Base-by-base conservation (phyloP, 2,888 invertebrate species). In the Anarsia innoxiella region DNA sequence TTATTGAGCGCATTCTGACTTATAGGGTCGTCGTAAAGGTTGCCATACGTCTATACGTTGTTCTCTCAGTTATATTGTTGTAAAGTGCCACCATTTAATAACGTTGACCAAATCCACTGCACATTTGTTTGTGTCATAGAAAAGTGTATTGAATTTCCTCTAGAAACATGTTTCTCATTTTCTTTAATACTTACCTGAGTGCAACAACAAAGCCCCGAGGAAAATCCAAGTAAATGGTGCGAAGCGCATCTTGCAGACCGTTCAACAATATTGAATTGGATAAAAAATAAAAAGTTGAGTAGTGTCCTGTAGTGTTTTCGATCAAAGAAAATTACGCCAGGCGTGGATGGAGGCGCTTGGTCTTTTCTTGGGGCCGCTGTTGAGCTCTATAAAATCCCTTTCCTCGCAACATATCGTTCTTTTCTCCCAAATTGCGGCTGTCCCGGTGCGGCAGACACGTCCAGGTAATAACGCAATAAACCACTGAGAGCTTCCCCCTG, bases 391-490 rank as follows among this genome's bases (percentile, higher is more conserved):
- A 78, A 79, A 80, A 82, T 78, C 75, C 73, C 70, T 76, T 73
- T 77, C 65, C 68, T 68, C 64, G 67, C 70, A 76, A 83, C 82
- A 77, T 80, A 79, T 79, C 79, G 75, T 73, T 70, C 78, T 75
- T 78, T 77, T 75, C 75, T 68, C 57, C 71, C 66, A 74, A 82
- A 82, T 83, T 82, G 82, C 77, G 76, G 75, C 69, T 73, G 80
- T 77, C 77, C 78, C 78, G 70, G 49, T 67, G 73, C 71, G 71
- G 72, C 70, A 70, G 77, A 79, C 80, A 78, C 79, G 82, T 83
- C 76, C 82, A 84, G 83, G 84, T 84, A 83, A 84, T 84, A 84
- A 84, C 82, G 78, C 82, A 82, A 84, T 84, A 84, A 83, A 83
- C 80, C 80, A 82, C 79, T 77, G 79, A 78, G 82, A 77, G 80